Evolutionary conservation across 2,797 vertebrate genomes (phyloP), one percentile per base, ranked within the genome.

Genomic region (Ceyx erithaca): DNA sequence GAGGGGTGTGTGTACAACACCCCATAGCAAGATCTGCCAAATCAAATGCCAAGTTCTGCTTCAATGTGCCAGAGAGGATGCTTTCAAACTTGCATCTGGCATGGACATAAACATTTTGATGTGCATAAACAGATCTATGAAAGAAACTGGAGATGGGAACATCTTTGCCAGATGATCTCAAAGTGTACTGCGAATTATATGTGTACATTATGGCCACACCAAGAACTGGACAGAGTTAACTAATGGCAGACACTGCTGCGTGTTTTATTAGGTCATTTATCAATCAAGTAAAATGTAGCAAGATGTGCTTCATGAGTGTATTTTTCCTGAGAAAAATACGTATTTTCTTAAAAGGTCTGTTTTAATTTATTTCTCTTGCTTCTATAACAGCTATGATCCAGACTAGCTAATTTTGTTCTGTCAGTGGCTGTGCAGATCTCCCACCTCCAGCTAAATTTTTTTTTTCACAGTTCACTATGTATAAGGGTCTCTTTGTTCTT

Each of bases 311-410:
- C 3, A 1, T 30, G 12, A 46, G 20, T 58, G 33, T 51, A 9
- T 88, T 93, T 94, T 94, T 87, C 54, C 84, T 59, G 58, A 87
- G 80, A 82, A 84, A 91, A 92, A 89, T 68, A 22, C 18, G 2
- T 82, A 77, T 82, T 80, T 92, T 92, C 77, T 91, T 84, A 54
- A 93, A 92, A 92, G n/a, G n/a, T 59, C 82, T 91, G 35, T 70
- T 96, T 89, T 77, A 6, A 19, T 90, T 94, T 85, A 49, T 92
- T 21, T 48, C 25, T 58, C 35, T 67, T 93, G 23, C 92, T 92
- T 83, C 83, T 79, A 3, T 76, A 94, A 79, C 28, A 78, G 88
- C 43, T 80, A 71, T 6, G 7, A 76, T 80, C 62, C 69, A 87
- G 81, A 68, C 78, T 85, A 87, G 61, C 54, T 93, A 71, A 89